Evolutionary conservation across 2,797 vertebrate genomes (phyloP).

Genomic region (Melanotaenia parkinsoni): DNA sequence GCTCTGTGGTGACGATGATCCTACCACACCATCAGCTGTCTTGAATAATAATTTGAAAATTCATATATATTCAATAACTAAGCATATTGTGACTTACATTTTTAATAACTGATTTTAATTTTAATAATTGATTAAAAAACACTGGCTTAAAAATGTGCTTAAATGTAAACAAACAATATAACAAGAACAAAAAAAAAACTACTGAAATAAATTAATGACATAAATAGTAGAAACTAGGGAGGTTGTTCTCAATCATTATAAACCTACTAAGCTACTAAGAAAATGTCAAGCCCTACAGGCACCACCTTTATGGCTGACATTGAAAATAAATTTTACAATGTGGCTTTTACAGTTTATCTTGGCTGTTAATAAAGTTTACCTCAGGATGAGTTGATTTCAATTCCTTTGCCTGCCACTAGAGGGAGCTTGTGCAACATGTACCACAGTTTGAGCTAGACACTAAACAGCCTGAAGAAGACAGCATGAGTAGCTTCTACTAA

Average conservation of each 20-base stretch:
- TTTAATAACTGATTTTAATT: conserved; percentile 25
- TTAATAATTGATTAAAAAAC: conserved; percentile 39
- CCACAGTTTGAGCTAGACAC: not conserved
- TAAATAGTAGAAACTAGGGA: too few species aligned
- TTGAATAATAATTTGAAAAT: conserved; percentile 1
- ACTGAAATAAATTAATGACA: too few species aligned
- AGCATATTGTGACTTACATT: conserved; percentile 30
- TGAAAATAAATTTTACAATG: too few species aligned
- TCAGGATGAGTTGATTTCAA: too few species aligned
- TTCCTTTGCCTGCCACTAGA: too few species aligned
- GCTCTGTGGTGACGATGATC: not conserved
- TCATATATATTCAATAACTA: conserved; percentile 5
- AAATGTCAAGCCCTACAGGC: too few species aligned
- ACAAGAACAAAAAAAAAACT: conserved; percentile 11
- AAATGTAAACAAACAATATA: conserved; percentile 41
- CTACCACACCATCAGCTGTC: not conserved
- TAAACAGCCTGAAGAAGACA: not conserved
- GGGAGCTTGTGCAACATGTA: too few species aligned
- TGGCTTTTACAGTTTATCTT: too few species aligned
- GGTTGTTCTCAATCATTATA: too few species aligned
- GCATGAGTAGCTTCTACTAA: not conserved
- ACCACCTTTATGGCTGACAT: too few species aligned
- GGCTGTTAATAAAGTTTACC: too few species aligned
- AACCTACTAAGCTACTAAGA: too few species aligned
- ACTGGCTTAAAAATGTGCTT: conserved; percentile 22